Conservation (phyloP, 2,797 vertebrate genomes). For the Apodemus agrarius region DNA sequence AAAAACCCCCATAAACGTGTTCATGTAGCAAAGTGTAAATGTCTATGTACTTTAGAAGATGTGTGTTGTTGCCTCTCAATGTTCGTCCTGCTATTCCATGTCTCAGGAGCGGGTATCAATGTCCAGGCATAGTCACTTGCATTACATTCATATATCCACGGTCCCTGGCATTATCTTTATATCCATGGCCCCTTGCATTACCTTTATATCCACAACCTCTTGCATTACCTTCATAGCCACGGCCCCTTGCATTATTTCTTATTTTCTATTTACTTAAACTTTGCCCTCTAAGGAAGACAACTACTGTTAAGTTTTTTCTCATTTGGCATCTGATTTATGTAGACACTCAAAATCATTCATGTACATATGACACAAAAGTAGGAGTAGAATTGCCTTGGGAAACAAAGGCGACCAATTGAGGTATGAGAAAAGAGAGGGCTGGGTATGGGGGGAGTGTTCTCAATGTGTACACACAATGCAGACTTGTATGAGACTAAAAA, state of each 20-base stretch:
- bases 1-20: too few relatives aligned
- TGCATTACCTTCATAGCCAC: rapidly evolving
- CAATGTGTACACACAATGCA: background rate
- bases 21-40: background rate
- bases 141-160: rapidly evolving
- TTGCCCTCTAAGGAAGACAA: background rate
- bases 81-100: background rate
- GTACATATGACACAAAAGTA: background rate
- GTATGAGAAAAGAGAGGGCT: background rate
- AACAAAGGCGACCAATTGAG: background rate
- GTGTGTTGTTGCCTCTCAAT: background rate
- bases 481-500: background rate
- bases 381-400: background rate
- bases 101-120: rapidly evolving
- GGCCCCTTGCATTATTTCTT: rapidly evolving
- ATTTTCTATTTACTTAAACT: background rate
- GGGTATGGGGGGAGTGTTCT: too few relatives aligned
- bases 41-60: background rate
- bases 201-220: rapidly evolving
- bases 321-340: background rate
- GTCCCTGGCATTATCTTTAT: rapidly evolving
- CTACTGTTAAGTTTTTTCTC: background rate
- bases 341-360: background rate
- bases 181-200: rapidly evolving
- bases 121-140: too few relatives aligned